Conservation (phyloP, 2,797 vertebrate species). For the Bryconaethiops microstoma region DNA sequence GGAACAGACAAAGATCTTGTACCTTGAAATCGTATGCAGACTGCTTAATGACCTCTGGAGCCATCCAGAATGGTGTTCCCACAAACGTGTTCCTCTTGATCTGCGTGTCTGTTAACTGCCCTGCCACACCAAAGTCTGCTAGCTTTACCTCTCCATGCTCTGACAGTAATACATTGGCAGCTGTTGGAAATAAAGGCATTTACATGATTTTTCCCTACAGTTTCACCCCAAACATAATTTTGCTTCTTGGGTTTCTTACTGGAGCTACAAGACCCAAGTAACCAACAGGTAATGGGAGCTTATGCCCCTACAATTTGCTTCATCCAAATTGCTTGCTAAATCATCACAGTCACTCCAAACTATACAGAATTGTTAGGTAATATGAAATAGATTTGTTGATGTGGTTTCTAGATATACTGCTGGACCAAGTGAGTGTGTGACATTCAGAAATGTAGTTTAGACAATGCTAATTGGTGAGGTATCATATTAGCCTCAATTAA, state of each 20-base stretch:
- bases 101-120: constrained; percentile 87
- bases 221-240: background rate
- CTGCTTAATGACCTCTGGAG: constrained; percentile 89
- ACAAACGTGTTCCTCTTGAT: constrained; percentile 91
- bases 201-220: background rate
- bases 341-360: background rate
- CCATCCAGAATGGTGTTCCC: constrained; percentile 91
- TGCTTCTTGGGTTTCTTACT: background rate
- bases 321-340: background rate
- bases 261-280: background rate
- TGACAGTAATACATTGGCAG: constrained; percentile 86
- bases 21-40: constrained; percentile 91
- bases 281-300: background rate
- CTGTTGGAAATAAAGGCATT: constrained; percentile 55
- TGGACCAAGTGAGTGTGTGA: too few relatives aligned
- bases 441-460: too few relatives aligned
- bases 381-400: background rate
- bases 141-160: constrained; percentile 89
- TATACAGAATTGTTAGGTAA: background rate
- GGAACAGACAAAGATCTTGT: constrained; percentile 44
- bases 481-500: too few relatives aligned
- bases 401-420: background rate
- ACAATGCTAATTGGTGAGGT: too few relatives aligned
- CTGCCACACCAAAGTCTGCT: constrained; percentile 88
- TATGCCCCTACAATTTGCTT: background rate